These are phyloP conservation scores for Bombylius major DNA, from an alignment of 2,888 invertebrate genomes.

Conservation along the genomic window DNA sequence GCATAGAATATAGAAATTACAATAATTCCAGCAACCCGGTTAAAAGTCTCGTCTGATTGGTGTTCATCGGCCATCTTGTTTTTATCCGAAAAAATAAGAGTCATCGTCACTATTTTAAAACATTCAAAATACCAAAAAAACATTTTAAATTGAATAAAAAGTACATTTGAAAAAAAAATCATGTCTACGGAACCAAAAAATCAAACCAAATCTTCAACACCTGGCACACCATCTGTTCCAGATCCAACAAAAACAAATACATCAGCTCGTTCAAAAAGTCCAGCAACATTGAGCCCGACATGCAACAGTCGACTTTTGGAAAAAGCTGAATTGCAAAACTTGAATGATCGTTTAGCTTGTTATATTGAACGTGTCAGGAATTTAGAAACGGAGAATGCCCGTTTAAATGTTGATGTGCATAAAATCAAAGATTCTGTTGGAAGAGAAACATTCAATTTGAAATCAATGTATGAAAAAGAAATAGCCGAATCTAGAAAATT, in stretches of 20 bases:
- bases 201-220: slow-evolving; percentile 24
- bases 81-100: too few relatives aligned
- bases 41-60: too few relatives aligned
- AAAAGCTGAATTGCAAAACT: slow-evolving; percentile 82
- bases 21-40: too few relatives aligned
- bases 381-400: slow-evolving; percentile 83
- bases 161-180: slow-evolving; percentile 2
- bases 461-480: slow-evolving; percentile 86
- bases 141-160: not conserved
- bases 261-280: slow-evolving; percentile 31
- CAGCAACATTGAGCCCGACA: slow-evolving; percentile 83
- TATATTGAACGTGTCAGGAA: slow-evolving; percentile 93
- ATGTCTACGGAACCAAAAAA: slow-evolving; percentile 25
- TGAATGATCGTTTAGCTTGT: slow-evolving; percentile 91
- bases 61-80: too few relatives aligned
- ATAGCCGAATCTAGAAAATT: slow-evolving; percentile 79
- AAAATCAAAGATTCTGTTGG: slow-evolving; percentile 74
- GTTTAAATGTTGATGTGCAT: slow-evolving; percentile 70
- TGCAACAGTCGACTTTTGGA: slow-evolving; percentile 82
- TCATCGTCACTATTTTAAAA: not conserved
- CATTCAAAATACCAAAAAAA: not conserved
- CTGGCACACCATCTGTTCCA: slow-evolving; percentile 63
- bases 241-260: slow-evolving; percentile 34
- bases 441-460: slow-evolving; percentile 79
- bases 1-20: too few relatives aligned